Evolutionary conservation across 2,888 invertebrate genomes (phyloP), one percentile per base, ranked within the genome.

Genomic region (Serripes groenlandicus): DNA sequence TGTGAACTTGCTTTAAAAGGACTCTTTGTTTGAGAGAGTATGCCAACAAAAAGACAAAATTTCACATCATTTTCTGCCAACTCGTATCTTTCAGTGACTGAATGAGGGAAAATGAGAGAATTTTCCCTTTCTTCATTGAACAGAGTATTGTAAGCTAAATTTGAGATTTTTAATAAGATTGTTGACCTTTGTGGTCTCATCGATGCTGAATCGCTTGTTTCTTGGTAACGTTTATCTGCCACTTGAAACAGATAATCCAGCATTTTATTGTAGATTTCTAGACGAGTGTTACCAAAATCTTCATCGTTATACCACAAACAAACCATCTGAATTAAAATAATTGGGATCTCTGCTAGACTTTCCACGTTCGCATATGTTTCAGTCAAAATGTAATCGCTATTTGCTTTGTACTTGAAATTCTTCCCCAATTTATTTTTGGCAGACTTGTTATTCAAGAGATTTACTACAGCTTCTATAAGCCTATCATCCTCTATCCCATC

Each of bases 241-340:
- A 58, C 58, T 58, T 58, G 58, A 56, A 75, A 68, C 32, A 75
- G 30, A n/a, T 68, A 54, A 18, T 75, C 66, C 2, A 75, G 42
- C 68, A 75, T 75, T 21, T 68, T 75, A 26, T 37, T 34, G 26
- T 75, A 75, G 21, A 68, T 75, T 26, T 75, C 37, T 26, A 52
- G 56, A 15, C 35, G 30, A n/a, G 68, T 68, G 2, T 66, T 30
- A 37, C 68, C 75, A 9, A 58, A 52, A 21, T 54, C 56, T 11
- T 32, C 56, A 18, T 32, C 70, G 30, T 69, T 60, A 30, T 70
- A 62, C 76, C 76, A 76, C 28, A 76, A 37, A 26, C 69, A 70
- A 30, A 76, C 58, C 30, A 76, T 37, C 9, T 76, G 76, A 56
- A 56, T 76, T 21, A 69, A 32, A 0, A 76, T 35, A 21, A 76